Evolutionary conservation across 2,888 invertebrate species (phyloP).

Genomic region (Phaonia tiefii): DNA sequence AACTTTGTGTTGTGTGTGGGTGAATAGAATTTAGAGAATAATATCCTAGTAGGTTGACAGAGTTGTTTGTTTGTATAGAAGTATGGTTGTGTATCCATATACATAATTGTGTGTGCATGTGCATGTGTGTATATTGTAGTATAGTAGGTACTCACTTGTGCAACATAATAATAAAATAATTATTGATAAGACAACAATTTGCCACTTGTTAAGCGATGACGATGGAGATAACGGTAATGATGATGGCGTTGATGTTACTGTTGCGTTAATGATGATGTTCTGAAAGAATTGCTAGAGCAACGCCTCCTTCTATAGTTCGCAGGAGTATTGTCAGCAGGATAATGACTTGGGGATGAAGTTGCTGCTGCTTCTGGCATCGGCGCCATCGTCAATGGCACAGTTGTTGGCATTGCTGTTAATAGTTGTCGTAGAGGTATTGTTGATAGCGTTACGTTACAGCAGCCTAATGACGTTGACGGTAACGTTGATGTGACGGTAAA

Average conservation of each 20-base stretch:
- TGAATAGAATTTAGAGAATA: background rate
- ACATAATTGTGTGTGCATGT: too few relatives aligned
- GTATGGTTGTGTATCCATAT: too few relatives aligned
- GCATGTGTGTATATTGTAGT: conserved; percentile 14
- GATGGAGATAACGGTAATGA: conserved; percentile 24
- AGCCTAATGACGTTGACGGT: conserved; percentile 13
- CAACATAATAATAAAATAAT: conserved; percentile 78
- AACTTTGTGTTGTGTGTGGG: background rate
- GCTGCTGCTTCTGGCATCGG: conserved; percentile 9
- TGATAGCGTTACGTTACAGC: conserved; percentile 2
- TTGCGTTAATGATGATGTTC: background rate
- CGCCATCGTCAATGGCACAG: background rate
- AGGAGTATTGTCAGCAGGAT: conserved; percentile 32
- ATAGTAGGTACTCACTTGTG: conserved; percentile 76
- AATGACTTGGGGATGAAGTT: background rate
- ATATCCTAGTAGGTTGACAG: too few relatives aligned
- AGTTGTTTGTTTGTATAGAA: too few relatives aligned
- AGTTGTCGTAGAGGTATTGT: background rate
- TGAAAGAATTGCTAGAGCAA: background rate
- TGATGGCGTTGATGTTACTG: conserved; percentile 1
- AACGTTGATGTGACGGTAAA: conserved; percentile 18
- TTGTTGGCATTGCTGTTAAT: background rate
- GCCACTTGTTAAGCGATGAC: conserved; percentile 75
- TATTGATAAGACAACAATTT: conserved; percentile 78
- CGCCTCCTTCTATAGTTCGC: conserved; percentile 2